Base-by-base conservation (phyloP, 2,888 invertebrate genomes). In the Steinernema hermaphroditum region DNA sequence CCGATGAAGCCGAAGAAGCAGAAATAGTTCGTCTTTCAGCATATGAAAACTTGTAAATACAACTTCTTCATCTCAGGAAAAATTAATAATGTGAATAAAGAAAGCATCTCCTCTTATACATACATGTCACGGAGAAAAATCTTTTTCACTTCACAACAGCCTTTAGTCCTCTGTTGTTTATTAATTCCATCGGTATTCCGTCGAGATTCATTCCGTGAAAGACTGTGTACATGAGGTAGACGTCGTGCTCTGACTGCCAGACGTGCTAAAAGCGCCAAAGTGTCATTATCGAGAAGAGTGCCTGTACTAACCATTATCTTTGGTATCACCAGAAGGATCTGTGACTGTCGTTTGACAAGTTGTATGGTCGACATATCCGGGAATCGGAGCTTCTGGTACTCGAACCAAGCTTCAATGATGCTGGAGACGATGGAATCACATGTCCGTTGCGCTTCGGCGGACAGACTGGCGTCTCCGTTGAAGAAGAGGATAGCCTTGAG, bases 391-490 rank as follows among this genome's bases (percentile, higher is more conserved):
- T 62, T 62, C 27, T 62, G 62, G 62, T 62, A 62, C 34, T 62
- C 62, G 32, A 62, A 62, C 62, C 62, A 62, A 1, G 62, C 62
- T n/a, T 62, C 62, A 4, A 62, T 62, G n/a, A n/a, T 29, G n/a
- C 32, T 32, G 62, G 27, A 29, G 2, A 62, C 29, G 32, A 62
- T 32, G 32, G 27, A 27, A 1, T 62, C 32, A n/a, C 62, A 62
- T 1, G 29, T 32, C 16, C 19, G 29, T 32, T 62, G 62, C 4
- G 32, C 62, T 32, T 62, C 29, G 2, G 62, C 29, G 16, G 62
- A 62, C 62, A 62, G 32, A 9, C 32, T 29, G 16, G 32, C 62
- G 34, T 62, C 62, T 29, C 27, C 62, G 19, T 62, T 62, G 34
- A 62, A 62, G 34, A 62, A 62, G 12, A 62, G 32, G 32, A 62